phyloP scores from a whole-genome alignment of 2,888 invertebrate species.

The Lamproptera curius region DNA sequence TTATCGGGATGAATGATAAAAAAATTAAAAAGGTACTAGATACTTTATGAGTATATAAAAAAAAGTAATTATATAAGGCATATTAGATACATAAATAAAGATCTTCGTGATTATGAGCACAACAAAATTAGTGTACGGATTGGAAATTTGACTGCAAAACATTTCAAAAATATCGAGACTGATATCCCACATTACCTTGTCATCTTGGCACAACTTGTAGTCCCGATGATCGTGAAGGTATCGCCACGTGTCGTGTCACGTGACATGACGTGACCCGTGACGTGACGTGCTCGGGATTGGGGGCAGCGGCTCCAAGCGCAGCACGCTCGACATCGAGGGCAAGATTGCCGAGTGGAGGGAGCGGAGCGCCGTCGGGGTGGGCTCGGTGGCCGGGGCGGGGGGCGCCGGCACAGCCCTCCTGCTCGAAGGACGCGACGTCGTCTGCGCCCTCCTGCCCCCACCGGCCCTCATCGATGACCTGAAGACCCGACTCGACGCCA shows the following conservation, averaged over 20 bases:
- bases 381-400: constrained; percentile 19
- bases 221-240: no score
- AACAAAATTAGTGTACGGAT: no score
- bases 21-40: no score
- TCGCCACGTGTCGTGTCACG: neutral
- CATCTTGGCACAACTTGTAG: no score
- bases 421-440: constrained; percentile 55
- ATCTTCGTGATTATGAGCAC: no score
- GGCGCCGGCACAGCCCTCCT: constrained; percentile 43
- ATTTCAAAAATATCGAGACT: no score
- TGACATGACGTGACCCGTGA: neutral
- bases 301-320: constrained; percentile 66
- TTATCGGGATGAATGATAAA: no score
- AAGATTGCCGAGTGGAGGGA: constrained; percentile 70
- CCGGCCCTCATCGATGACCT: constrained; percentile 65
- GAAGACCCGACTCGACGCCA: constrained; percentile 60
- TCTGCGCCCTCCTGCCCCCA: constrained; percentile 57
- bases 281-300: constrained; percentile 19
- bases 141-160: no score
- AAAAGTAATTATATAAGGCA: no score
- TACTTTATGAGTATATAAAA: no score
- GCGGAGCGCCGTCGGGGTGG: constrained; percentile 39
- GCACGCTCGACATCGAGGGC: constrained; percentile 74
- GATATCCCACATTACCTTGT: no score
- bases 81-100: no score